These are phyloP conservation scores for Pheucticus melanocephalus DNA, from an alignment of 2,113 vertebrate species.

Conservation along the genomic window DNA sequence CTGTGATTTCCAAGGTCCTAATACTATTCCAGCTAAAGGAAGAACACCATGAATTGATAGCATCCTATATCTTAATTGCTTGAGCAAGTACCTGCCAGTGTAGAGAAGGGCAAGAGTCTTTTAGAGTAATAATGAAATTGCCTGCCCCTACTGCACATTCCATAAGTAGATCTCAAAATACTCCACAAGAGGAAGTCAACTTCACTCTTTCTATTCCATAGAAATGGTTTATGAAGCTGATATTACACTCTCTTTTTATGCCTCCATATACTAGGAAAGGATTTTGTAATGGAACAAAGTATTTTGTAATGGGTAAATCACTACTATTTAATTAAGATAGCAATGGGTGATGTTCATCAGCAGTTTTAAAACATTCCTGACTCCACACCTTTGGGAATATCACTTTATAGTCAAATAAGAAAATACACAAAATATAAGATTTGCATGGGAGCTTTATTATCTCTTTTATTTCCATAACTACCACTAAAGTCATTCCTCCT, in stretches of 20 bases:
- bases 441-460: constrained; percentile 22
- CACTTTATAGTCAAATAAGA: neutral
- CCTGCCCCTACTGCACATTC: neutral
- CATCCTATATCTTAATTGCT: neutral
- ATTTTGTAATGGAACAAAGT: neutral
- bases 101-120: neutral
- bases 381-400: neutral
- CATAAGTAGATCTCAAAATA: neutral
- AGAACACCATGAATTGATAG: neutral
- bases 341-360: neutral
- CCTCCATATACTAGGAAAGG: neutral
- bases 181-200: neutral
- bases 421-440: constrained; percentile 16
- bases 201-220: neutral
- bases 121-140: neutral
- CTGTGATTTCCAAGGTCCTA: neutral
- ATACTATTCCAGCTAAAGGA: neutral
- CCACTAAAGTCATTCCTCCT: neutral
- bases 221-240: neutral
- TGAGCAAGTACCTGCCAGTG: neutral
- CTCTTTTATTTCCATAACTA: constrained; percentile 15
- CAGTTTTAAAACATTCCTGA: neutral
- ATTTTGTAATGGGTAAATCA: neutral
- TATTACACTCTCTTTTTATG: neutral
- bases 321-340: constrained; percentile 11